Evolutionary conservation across 2,113 vertebrate genomes (phyloP).

Genomic region (Charadrius vociferus): DNA sequence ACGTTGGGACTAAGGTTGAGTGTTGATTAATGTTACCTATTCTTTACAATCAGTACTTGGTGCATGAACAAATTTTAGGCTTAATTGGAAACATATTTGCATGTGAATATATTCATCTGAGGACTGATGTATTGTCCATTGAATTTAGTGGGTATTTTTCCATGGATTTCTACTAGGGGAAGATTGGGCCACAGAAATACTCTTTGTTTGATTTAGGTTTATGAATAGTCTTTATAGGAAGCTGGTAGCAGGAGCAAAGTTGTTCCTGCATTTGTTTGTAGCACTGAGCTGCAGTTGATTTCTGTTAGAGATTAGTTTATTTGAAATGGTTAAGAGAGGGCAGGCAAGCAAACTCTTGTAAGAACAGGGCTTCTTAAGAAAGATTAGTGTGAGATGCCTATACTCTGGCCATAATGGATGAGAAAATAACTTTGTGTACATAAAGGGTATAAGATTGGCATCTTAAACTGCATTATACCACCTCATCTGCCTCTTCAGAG

Average conservation of each 20-base stretch:
- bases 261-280: background rate
- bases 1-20: background rate
- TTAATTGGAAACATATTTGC: background rate
- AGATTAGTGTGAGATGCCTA: background rate
- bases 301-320: background rate
- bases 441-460: background rate
- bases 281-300: background rate
- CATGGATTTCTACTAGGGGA: background rate
- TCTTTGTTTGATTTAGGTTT: background rate
- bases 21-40: slow-evolving; percentile 7
- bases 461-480: background rate
- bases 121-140: background rate
- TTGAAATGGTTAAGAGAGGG: background rate
- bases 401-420: background rate
- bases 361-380: background rate
- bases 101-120: background rate
- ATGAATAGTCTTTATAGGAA: background rate
- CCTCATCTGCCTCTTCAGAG: background rate
- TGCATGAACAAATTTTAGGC: background rate
- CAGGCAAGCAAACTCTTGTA: background rate
- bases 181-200: background rate
- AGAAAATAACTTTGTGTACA: background rate
- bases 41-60: background rate
- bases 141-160: background rate
- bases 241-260: background rate